Base-by-base conservation (phyloP, 2,113 vertebrate species). In the Lycocorax pyrrhopterus region DNA sequence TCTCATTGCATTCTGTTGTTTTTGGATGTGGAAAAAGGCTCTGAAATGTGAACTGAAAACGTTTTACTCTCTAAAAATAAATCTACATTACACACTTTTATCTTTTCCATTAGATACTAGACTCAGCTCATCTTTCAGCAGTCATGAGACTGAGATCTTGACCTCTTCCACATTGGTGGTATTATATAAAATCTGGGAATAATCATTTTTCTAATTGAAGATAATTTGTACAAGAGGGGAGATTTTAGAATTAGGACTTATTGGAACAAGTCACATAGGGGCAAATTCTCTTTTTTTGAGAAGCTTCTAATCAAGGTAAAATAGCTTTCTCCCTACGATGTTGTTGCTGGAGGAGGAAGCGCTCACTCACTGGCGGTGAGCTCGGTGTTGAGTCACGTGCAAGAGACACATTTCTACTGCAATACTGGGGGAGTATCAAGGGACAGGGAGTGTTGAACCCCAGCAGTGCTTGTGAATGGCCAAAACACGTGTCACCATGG, bases 1-100 rank as follows among this genome's bases (percentile, higher is more conserved):
- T 74, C 68, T 92, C 49, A 47, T 84, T 71, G 94, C 88, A 52
- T 93, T 30, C 47, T 96, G 88, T 92, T 97, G 79, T 64, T 95
- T 95, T 96, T 96, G 94, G 93, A 89, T 73, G 15, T 67, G 37
- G 73, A 84, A 92, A 88, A 96, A 93, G 95, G 85, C 72, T 81
- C 83, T 89, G 75, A 91, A 90, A 94, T 67, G 75, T 84, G 90
- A 94, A 86, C 56, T 25, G 46, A 85, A 86, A 93, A 86, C 3
- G 52, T 95, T 95, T 86, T 74, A 44, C 35, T 74, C 84, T 90
- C 74, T 90, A 68, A 94, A 96, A 92, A 88, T 90, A 97, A 95
- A 92, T 75, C 93, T 43, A 78, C 47, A 53, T 4, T 4, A 30
- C 81, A 88, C 41, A 56, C 68, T 93, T 91, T 83, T 77, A 67